Evolutionary conservation across 2,113 vertebrate species (phyloP), one percentile per base, ranked within the genome.

Genomic region (Pseudorasbora parva): DNA sequence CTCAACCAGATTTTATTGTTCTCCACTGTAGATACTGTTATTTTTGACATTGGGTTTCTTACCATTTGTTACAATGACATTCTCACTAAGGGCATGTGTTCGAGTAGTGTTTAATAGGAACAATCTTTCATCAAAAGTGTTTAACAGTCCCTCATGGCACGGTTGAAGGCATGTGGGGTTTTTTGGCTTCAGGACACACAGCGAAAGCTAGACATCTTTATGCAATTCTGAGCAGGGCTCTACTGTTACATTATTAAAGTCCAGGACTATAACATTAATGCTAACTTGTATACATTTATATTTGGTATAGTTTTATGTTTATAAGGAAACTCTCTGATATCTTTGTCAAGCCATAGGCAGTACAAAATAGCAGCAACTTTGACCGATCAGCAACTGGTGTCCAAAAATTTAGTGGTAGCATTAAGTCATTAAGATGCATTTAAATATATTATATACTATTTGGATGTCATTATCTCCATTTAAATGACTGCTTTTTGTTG

Each of bases 1-100:
- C 96, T 97, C 95, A 95, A 96, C 94, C 94, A 96, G 96, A 93
- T 75, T 81, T 82, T 54, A 71, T 92, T 96, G 88, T 93, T 86
- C 94, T 93, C 94, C 92, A 91, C 91, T 96, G 88, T 96, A 93
- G 93, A 92, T 94, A 91, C 88, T 87, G 82, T 88, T 88, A 49
- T 54, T 72, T 76, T 75, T 78, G 49, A 81, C 17, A 27, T 66
- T 87, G 77, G 33, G 78, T 84, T 74, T 54, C 37, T 72, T 79
- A 74, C 30, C 49, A 37, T 74, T 33, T 62, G 60, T 75, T 54
- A 51, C 8, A 54, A 75, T 72, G n/a, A 72, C 37, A 71, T 43
- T 71, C n/a, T 71, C 66, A 71, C 66, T 23, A 43, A 71, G 66
- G 66, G 66, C 72, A 76, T 56, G 4, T 56, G 27, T 76, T 49